Evolutionary conservation across 2,888 invertebrate genomes (phyloP), one percentile per base, ranked within the genome.

Genomic region (Cordilura impudica): DNA sequence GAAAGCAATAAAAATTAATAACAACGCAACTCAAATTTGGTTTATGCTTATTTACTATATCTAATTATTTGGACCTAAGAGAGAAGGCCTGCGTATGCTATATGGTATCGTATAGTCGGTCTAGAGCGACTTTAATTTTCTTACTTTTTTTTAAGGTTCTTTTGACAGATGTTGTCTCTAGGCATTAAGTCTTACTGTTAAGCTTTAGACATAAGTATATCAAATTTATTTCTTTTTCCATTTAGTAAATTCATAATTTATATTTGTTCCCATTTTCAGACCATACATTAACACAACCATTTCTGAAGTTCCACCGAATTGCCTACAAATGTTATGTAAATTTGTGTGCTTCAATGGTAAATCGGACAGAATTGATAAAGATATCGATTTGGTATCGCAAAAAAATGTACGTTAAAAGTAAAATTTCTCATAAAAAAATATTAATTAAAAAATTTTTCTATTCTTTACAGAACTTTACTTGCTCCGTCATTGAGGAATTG

Each of bases 291-390:
- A 82, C 2, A 29, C 67, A 12, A 69, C 75, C 18, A 16, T 77
- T 6, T 23, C 14, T 6, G 70, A 23, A 2, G 47, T 26, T 0
- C 66, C 66, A 8, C 60, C 76, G 0, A 77, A 78, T 16, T 83
- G 83, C 51, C 12, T 81, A 2, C 75, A 79, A 14, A 60, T 83
- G 43, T 53, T 81, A 49, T 87, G 86, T 51, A 83, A 83, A 6
- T 61, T 86, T 49, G 70, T 82, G n/a, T 87, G 86, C 61, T 73
- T 82, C 16, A 83, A 83, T 70, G 85, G 85, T 0, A 79, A 69
- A 2, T 58, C 82, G 4, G 31, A n/a, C 0, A 81, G 84, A 29
- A 83, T 87, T 4, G 82, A 70, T 0, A 71, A 67, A 1, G 84
- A 86, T 53, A 84, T 87, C 60, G 45, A 78, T 3, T 6, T 8